Base-by-base conservation (phyloP, 2,888 invertebrate species). In the Drosophila nigricruria region DNA sequence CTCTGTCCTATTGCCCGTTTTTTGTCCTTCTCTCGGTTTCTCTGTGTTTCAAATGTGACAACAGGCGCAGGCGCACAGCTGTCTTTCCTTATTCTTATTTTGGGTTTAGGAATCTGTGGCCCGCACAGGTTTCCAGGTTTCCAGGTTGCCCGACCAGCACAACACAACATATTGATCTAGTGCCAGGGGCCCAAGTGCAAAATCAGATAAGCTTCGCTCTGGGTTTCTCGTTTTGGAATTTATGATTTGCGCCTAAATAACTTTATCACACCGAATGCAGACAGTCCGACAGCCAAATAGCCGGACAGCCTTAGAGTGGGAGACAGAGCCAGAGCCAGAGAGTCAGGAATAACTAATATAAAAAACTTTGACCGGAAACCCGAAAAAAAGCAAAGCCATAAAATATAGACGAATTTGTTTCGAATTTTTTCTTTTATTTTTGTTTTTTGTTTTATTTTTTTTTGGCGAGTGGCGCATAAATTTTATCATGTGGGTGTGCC, bases 231-330 rank as follows among this genome's bases (percentile, higher is more conserved):
- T 79, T 70, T 57, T 70, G 82, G 87, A 91, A 91, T 91, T 91
- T 91, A 91, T 91, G 89, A 90, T 90, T 90, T 89, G 89, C 91
- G 88, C 84, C 85, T 84, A 80, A 90, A 90, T 91, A 91, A 90
- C 91, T 91, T 89, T 87, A 91, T 91, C 87, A 87, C 88, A 76
- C 82, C 61, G 70, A 6, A 27, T 3, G 6, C 53, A 53, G 53
- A 38, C 53, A 38, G 36, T 1, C 52, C 5, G 52, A 70, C 69
- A 73, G 70, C 18, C 50, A 58, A 36, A 70, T 67, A 73, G 70
- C 18, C 50, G 54, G 64, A 68, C 65, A 71, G 40, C 45, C 50
- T 20, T 20, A 52, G 34, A 49, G 16, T 30, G 36, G 38, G n/a
- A 53, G 50, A 58, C 42, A 9, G 42, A 57, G 58, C 64, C 50